These are phyloP conservation scores for Euproctis similis DNA, from an alignment of 2,888 invertebrate genomes.

Conservation along the genomic window DNA sequence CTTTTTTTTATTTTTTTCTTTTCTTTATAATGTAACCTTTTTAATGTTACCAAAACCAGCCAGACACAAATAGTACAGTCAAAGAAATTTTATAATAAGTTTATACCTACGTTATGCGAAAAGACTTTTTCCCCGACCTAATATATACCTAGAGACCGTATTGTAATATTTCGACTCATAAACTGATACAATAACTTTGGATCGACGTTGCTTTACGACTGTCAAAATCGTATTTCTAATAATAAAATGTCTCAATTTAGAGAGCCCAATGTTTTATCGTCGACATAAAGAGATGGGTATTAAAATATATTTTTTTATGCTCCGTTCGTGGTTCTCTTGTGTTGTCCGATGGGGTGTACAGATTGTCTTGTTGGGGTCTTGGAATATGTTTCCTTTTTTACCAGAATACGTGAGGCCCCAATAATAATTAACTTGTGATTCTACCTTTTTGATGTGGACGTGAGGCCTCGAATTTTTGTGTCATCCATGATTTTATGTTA, in stretches of 20 bases:
- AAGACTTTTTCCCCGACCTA: no score
- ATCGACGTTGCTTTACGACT: constrained; percentile 60
- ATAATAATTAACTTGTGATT: no score
- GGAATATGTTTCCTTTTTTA: constrained; percentile 23
- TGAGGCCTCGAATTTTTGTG: no score
- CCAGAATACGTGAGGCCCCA: constrained; percentile 37
- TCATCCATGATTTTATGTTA: no score
- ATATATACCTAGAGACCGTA: no score
- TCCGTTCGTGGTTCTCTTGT: constrained; percentile 47
- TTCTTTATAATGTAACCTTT: no score
- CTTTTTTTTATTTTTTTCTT: no score
- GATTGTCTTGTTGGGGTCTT: constrained; percentile 26
- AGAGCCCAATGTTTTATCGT: constrained; percentile 64
- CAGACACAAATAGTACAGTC: no score
- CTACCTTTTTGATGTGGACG: no score
- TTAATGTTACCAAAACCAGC: no score
- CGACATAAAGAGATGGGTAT: constrained; percentile 54
- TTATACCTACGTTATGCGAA: constrained; percentile 30
- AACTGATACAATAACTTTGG: constrained; percentile 60
- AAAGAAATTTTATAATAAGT: no score
- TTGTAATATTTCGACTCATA: constrained; percentile 62
- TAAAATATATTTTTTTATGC: constrained; percentile 46
- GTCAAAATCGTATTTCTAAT: constrained; percentile 72
- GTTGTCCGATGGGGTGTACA: constrained; percentile 40
- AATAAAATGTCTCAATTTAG: constrained; percentile 72